Base-by-base conservation (phyloP, 2,797 vertebrate species). In the Enteromius afrohamiltoni region DNA sequence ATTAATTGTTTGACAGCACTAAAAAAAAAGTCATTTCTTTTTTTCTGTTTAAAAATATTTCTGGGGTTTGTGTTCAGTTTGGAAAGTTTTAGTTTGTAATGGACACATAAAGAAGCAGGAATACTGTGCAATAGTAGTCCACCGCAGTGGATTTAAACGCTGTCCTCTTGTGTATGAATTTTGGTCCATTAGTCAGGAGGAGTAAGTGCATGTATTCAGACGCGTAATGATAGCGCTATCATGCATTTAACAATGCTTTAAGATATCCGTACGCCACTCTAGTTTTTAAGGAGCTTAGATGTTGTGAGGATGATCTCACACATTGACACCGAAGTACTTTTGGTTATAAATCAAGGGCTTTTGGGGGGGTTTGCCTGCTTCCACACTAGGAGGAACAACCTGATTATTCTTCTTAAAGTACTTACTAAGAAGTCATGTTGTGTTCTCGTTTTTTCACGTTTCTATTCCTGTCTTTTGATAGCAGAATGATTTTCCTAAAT, bases 131-230 rank as follows among this genome's bases (percentile, higher is more conserved):
- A 45, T 29, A 58, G 58, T 29, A 58, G 58, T 55, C 23, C 14
- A 14, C 37, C 3, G 6, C 17, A 17, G 11, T 55, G 26, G 11
- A 80, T 71, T 58, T 55, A 17, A 62, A 55, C 5, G 6, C 14
- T 64, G 17, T 68, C 19, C 37, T 37, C 34, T 69, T 60, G 49
- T 77, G 13, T 40, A 26, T 70, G 47, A 67, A 6, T 23, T 81
- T 76, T 70, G n/a, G 19, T 17, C 29, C 45, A 37, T 81, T 80
- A 26, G 62, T 40, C 37, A 62, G 29, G 16, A 42, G 47, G 73
- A 70, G 37, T 71, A 53, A 77, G 84, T 60, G 55, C 40, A 47
- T 62, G 49, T 70, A 17, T 82, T 51, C 23, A 17, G 55, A 23
- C 0, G 23, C 45, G 10, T 85, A 65, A 29, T 53, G 74, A 60